Conservation (phyloP, 2,113 vertebrate genomes). For the Engystomops pustulosus region DNA sequence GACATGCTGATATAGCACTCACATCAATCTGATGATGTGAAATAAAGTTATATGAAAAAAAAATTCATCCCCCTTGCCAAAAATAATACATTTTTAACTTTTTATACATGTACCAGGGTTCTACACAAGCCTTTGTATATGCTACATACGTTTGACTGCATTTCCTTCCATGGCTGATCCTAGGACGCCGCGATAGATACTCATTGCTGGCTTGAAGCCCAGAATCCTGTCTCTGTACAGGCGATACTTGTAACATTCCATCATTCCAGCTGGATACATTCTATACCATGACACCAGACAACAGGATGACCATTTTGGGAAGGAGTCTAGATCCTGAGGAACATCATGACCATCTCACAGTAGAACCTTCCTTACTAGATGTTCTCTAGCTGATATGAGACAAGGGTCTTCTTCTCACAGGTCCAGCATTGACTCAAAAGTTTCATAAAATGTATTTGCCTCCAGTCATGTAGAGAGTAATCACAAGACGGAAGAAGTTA, state of each 20-base stretch:
- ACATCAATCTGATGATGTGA: too few species aligned
- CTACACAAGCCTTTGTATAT: neutral
- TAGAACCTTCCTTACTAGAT: neutral
- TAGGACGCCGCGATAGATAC: neutral
- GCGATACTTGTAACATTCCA: slow-evolving; percentile 10
- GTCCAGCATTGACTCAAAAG: neutral
- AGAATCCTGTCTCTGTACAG: neutral
- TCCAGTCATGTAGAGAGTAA: too few species aligned
- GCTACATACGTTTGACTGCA: slow-evolving; percentile 16
- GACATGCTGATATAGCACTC: too few species aligned
- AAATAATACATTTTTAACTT: too few species aligned
- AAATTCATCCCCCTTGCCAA: too few species aligned
- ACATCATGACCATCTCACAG: neutral
- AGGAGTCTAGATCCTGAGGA: neutral
- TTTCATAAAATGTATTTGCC: too few species aligned
- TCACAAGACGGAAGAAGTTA: too few species aligned
- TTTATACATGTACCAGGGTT: neutral
- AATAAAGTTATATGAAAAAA: too few species aligned
- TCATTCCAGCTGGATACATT: neutral
- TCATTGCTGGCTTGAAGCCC: slow-evolving; percentile 32
- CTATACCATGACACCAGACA: neutral
- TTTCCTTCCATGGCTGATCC: slow-evolving; percentile 34
- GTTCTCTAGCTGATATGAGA: neutral
- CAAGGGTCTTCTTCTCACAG: neutral
- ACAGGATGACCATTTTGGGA: slow-evolving; percentile 19